These are phyloP conservation scores for Micromys minutus DNA, from an alignment of 2,113 vertebrate species.

Conservation along the genomic window DNA sequence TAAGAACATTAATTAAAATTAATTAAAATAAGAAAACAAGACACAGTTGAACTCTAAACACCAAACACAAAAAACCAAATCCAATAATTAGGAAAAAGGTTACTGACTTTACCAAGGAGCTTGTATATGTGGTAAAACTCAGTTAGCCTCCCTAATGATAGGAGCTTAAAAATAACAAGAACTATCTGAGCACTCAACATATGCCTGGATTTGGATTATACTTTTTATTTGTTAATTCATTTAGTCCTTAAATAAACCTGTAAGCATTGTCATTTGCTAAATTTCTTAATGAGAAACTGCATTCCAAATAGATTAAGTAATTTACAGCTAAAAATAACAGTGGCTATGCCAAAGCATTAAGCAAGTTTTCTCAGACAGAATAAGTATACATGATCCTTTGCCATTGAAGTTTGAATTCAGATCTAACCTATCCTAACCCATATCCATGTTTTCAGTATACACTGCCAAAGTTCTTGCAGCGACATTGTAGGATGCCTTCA, in stretches of 20 bases:
- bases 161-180: neutral
- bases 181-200: neutral
- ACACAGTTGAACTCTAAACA: neutral
- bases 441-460: neutral
- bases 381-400: neutral
- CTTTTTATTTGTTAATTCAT: neutral
- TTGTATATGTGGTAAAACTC: neutral
- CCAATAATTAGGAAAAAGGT: neutral
- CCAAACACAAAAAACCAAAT: neutral
- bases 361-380: neutral
- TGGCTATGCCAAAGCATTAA: neutral
- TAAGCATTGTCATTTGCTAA: neutral
- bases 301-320: neutral
- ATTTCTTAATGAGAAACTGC: constrained; percentile 23
- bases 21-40: constrained; percentile 33
- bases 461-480: neutral
- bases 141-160: neutral
- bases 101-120: neutral
- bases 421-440: neutral
- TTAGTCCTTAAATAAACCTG: neutral
- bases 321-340: neutral
- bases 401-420: neutral
- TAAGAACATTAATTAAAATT: neutral
- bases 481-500: neutral
- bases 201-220: neutral